Conservation (phyloP, 1,140 invertebrate genomes). For the Hypothenemus hampei region DNA sequence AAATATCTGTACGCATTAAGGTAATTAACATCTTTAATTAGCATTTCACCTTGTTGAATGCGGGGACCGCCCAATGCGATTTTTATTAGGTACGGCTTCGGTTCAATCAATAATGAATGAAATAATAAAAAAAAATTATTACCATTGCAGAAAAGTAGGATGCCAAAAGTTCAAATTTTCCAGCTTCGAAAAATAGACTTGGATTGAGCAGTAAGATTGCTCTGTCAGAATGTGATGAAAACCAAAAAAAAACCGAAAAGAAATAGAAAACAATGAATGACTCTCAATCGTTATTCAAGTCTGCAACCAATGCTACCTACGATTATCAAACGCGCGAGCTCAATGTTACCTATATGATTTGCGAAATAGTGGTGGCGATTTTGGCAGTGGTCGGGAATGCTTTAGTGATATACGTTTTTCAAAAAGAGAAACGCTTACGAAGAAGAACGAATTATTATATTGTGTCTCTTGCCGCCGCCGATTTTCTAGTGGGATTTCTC, state of each 20-base stretch:
- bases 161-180: not conserved
- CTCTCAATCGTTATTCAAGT: not conserved
- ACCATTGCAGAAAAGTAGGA: conserved; percentile 3
- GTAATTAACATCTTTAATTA: not conserved
- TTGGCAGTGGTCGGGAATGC: conserved; percentile 78
- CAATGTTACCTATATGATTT: conserved; percentile 64
- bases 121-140: not conserved
- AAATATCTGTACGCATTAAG: not conserved
- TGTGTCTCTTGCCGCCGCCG: conserved; percentile 79
- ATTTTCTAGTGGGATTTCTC: conserved; percentile 72
- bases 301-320: conserved; percentile 3
- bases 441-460: conserved; percentile 88
- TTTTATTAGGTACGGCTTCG: too few relatives aligned
- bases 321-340: conserved; percentile 44
- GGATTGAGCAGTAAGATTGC: conserved; percentile 7
- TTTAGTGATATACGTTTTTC: conserved; percentile 79
- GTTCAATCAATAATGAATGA: too few relatives aligned
- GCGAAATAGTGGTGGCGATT: conserved; percentile 75
- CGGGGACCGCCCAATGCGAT: too few relatives aligned
- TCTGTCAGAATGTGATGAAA: not conserved
- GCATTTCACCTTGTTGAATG: not conserved
- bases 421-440: conserved; percentile 67
- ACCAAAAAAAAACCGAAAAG: not conserved
- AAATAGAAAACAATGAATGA: conserved; percentile 9
- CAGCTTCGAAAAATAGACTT: conserved; percentile 11